Base-by-base conservation (phyloP, 2,113 vertebrate genomes). In the Centropus bengalensis region DNA sequence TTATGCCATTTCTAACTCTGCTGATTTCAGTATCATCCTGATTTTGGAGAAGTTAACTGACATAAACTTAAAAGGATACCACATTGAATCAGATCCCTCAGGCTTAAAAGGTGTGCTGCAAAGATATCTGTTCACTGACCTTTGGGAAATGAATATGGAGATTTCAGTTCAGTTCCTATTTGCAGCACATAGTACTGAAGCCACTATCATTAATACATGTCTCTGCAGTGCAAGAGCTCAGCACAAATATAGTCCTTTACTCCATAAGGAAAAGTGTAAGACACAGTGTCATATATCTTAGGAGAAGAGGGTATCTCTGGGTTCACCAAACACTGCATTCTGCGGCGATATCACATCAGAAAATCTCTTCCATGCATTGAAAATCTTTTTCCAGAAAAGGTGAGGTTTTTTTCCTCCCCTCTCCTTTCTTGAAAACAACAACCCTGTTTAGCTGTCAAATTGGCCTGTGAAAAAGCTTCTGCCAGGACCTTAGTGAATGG, bases 121-220 rank as follows among this genome's bases (percentile, higher is more conserved):
- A 26, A 40, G 79, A 36, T 88, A 70, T 32, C 85, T 93, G 64
- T 52, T 70, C 8, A 4, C 11, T 92, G 89, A 91, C 93, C 71
- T 97, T 88, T 90, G 67, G 77, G 79, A 77, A 91, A 89, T 71
- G 32, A 88, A 81, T 91, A 86, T 91, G 94, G 82, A 94, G 68
- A 91, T 95, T 86, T 86, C 51, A 38, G 62, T 42, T 84, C 66
- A 54, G 38, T 13, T 86, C 74, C 36, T 44, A 14, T 66, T 68
- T 80, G 68, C 76, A 77, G 78, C 47, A 36, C 26, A 30, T 11
- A 32, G 79, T 55, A 26, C 76, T 59, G 82, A 51, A 81, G 52
- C 79, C 68, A 63, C 55, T 47, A n/a, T 19, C 80, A 40, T 13
- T 21, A 55, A 83, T 10, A 26, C 12, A 18, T 47, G 71, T 76